A percentile compares a stretch with the other conserved stretches of the same genome.
Conservation (phyloP, 1,140 invertebrate genomes). For the Halesus radiatus region DNA sequence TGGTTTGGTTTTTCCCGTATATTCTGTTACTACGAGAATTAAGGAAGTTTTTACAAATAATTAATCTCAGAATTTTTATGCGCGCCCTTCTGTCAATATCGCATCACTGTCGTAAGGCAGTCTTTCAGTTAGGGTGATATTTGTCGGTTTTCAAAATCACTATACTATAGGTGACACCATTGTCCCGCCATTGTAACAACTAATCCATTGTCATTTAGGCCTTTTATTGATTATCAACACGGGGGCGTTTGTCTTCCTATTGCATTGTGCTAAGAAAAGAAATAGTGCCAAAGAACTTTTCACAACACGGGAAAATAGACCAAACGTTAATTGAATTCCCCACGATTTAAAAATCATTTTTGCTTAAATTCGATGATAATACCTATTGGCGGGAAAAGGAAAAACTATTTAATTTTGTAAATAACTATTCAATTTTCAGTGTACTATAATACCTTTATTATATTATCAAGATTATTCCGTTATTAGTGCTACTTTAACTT, state of each 20-base stretch:
- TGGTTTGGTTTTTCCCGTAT: not conserved
- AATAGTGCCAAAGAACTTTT: not conserved
- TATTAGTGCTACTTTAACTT: too few relatives aligned
- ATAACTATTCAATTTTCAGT: too few relatives aligned
- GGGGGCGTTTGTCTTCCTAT: not conserved
- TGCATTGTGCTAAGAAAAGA: not conserved
- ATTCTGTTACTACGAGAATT: not conserved
- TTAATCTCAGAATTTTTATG: too few relatives aligned
- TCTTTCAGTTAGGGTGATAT: too few relatives aligned
- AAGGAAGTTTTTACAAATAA: not conserved
- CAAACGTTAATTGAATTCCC: not conserved
- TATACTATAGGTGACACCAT: not conserved
- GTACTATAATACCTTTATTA: too few relatives aligned
- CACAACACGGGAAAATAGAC: not conserved
- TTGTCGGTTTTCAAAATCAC: too few relatives aligned
- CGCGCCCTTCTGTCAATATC: too few relatives aligned
- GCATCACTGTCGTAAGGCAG: too few relatives aligned
- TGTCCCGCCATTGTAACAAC: slow-evolving; percentile 14
- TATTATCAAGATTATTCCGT: too few relatives aligned
- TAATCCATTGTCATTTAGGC: slow-evolving; percentile 10
- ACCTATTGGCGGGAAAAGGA: not conserved
- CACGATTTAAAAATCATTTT: too few relatives aligned
- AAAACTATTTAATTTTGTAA: too few relatives aligned
- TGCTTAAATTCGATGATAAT: not conserved
- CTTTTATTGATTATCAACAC: not conserved